Percentiles rank a stretch among this genome's conserved stretches.
phyloP scores from a whole-genome alignment of 2,888 invertebrate species.

The Sympetrum striolatum region DNA sequence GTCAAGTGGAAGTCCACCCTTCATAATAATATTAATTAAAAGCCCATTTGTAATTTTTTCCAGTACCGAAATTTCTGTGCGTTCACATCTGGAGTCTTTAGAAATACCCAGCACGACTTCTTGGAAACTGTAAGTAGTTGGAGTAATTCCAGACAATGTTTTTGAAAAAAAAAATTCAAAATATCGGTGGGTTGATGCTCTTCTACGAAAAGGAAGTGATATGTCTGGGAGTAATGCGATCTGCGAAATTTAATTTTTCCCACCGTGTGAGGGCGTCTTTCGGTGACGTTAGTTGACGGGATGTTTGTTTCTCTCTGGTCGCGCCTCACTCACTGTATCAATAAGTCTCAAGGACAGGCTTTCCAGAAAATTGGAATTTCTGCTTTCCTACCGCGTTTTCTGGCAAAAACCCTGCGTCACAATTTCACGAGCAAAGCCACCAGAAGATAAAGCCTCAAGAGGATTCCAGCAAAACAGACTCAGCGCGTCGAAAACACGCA shows the following conservation, averaged over 20 bases:
- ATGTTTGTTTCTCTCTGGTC: background rate
- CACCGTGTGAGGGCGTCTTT: background rate
- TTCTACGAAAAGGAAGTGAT: too few species aligned
- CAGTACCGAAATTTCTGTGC: too few species aligned
- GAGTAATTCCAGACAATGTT: too few species aligned
- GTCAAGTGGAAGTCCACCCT: too few species aligned
- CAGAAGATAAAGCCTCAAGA: background rate
- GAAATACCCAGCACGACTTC: too few species aligned
- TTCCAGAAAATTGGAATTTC: background rate
- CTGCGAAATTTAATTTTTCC: background rate
- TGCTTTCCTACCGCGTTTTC: background rate
- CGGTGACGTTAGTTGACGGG: background rate
- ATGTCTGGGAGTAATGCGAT: background rate
- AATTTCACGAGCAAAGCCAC: background rate
- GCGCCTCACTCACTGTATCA: background rate
- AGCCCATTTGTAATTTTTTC: too few species aligned
- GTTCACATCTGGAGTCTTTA: too few species aligned
- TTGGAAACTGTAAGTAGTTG: too few species aligned
- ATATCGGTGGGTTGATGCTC: too few species aligned
- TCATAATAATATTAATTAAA: too few species aligned
- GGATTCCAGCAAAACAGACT: background rate
- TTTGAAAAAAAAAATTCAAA: too few species aligned
- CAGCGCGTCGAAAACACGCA: background rate
- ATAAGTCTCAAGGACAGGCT: background rate
- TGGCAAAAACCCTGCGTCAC: background rate